These are phyloP conservation scores for Pogonus chalceus DNA, from an alignment of 1,140 invertebrate genomes.

Conservation along the genomic window DNA sequence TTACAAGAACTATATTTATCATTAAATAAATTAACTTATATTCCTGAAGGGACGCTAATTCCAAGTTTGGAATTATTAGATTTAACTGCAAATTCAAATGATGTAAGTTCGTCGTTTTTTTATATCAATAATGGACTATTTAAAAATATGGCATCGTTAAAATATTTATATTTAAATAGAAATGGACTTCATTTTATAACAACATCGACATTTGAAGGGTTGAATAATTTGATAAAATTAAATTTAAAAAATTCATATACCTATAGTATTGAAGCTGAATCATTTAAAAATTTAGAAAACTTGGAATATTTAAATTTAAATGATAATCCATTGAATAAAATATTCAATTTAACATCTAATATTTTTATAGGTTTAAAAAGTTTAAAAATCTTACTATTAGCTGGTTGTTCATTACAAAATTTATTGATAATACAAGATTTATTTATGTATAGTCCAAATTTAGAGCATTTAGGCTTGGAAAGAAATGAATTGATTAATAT, in stretches of 20 bases:
- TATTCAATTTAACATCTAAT: slow-evolving; percentile 24
- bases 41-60: slow-evolving; percentile 37
- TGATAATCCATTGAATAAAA: slow-evolving; percentile 38
- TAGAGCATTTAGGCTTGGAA: slow-evolving; percentile 39
- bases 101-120: slow-evolving; percentile 32
- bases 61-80: slow-evolving; percentile 38
- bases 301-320: slow-evolving; percentile 41
- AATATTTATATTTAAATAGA: slow-evolving; percentile 32
- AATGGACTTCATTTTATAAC: slow-evolving; percentile 39
- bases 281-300: slow-evolving; percentile 35
- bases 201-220: slow-evolving; percentile 37
- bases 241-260: slow-evolving; percentile 41
- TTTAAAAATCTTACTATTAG: slow-evolving; percentile 38
- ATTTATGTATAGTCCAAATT: slow-evolving; percentile 38
- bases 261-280: slow-evolving; percentile 35
- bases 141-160: slow-evolving; percentile 22
- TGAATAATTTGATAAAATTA: slow-evolving; percentile 36
- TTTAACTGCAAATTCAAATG: slow-evolving; percentile 37
- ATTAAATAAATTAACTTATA: slow-evolving; percentile 39
- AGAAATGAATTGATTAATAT: slow-evolving; percentile 39
- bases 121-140: slow-evolving; percentile 31
- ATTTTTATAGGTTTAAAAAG: slow-evolving; percentile 40
- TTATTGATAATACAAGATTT: slow-evolving; percentile 34
- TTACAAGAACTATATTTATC: slow-evolving; percentile 37
- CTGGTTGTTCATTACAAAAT: slow-evolving; percentile 38